phyloP scores from a whole-genome alignment of 2,888 invertebrate species.

The Alitta virens region DNA sequence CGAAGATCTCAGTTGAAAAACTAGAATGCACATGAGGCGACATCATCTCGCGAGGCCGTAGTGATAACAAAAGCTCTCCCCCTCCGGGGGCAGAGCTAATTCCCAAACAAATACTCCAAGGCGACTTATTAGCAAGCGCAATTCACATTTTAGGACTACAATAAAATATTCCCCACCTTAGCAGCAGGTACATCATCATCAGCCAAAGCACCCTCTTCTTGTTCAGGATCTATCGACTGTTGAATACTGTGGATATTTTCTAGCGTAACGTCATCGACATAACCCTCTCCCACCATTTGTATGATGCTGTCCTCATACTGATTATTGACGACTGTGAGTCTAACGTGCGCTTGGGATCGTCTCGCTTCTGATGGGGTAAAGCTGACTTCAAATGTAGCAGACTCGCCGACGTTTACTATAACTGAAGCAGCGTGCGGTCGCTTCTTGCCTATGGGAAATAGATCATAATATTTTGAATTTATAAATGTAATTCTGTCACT shows the following conservation, averaged over 20 bases:
- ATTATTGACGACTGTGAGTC: conserved; percentile 61
- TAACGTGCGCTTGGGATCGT: conserved; percentile 54
- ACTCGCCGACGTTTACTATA: conserved; percentile 47
- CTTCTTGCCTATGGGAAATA: conserved; percentile 8
- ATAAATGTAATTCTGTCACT: too few relatives aligned
- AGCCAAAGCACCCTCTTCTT: conserved; percentile 50
- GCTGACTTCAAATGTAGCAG: conserved; percentile 45
- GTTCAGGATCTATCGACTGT: conserved; percentile 33
- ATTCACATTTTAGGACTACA: too few relatives aligned
- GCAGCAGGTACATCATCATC: conserved; percentile 52
- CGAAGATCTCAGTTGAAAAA: too few relatives aligned
- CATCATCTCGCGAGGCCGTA: too few relatives aligned
- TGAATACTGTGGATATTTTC: conserved; percentile 56
- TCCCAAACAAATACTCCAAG: too few relatives aligned
- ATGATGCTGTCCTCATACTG: conserved; percentile 63
- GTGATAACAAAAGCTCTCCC: too few relatives aligned
- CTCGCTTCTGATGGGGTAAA: conserved; percentile 44
- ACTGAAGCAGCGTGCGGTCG: conserved; percentile 54
- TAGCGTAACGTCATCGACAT: conserved; percentile 59
- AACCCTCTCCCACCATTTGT: conserved; percentile 59
- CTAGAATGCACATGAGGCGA: too few relatives aligned
- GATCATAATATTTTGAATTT: not conserved
- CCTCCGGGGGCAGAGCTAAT: too few relatives aligned
- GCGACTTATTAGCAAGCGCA: too few relatives aligned
- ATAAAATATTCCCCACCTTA: conserved; percentile 23